These are phyloP conservation scores for Danio albolineatus DNA, from an alignment of 2,797 vertebrate species.

Conservation along the genomic window DNA sequence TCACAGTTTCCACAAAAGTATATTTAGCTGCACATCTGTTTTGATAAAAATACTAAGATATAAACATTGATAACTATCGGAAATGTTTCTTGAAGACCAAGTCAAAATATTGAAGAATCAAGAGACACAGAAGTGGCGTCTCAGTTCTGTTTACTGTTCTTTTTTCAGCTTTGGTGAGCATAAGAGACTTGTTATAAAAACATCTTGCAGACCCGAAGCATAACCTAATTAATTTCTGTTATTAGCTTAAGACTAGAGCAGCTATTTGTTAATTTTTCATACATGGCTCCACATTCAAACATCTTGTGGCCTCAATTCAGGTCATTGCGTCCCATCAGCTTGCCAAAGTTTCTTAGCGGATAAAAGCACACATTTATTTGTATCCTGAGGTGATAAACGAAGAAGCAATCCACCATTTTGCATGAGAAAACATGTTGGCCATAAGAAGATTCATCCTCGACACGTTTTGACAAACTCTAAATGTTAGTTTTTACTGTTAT, in stretches of 20 bases:
- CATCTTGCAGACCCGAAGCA: too few relatives aligned
- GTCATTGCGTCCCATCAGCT: background rate
- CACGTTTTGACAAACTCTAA: background rate
- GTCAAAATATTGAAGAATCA: too few relatives aligned
- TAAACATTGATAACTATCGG: too few relatives aligned
- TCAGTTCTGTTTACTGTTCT: too few relatives aligned
- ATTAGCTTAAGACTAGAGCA: background rate
- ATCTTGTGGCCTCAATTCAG: background rate
- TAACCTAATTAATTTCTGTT: background rate
- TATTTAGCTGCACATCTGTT: too few relatives aligned
- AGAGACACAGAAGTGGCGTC: too few relatives aligned
- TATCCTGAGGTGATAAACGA: constrained; percentile 2
- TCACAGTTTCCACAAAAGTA: too few relatives aligned
- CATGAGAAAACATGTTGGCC: background rate
- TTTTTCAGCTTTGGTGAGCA: background rate
- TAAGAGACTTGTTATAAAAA: background rate
- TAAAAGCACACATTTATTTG: background rate
- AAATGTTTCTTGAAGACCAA: too few relatives aligned
- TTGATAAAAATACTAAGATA: too few relatives aligned
- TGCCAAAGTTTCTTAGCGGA: background rate
- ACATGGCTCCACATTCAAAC: background rate
- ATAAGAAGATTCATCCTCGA: constrained; percentile 1
- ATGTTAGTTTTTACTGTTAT: background rate
- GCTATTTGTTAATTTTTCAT: background rate
- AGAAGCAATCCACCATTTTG: background rate